Conservation (phyloP, 92 coral and sea anemone genomes). For the Bergia sp. region DNA sequence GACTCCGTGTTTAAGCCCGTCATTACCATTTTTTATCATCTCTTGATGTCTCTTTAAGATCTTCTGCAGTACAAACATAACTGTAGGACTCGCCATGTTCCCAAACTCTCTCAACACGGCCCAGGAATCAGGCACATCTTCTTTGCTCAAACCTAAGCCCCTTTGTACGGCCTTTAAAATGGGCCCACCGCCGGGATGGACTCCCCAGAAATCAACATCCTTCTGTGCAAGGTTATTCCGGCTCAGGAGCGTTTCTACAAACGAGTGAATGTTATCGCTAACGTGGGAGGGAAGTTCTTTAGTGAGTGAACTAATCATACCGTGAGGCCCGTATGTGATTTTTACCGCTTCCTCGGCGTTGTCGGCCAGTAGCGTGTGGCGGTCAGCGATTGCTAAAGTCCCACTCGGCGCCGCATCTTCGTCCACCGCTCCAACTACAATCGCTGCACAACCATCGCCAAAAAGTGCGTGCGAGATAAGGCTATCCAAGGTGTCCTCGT, state of each 20-base stretch:
- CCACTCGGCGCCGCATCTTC: no score
- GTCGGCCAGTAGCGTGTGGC: no score
- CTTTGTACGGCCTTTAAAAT: no score
- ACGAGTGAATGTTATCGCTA: not conserved
- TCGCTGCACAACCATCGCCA: not conserved
- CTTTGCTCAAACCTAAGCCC: not conserved
- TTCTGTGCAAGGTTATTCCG: constrained; percentile 9
- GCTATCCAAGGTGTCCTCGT: constrained; percentile 18
- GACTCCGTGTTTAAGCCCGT: not conserved
- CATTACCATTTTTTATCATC: constrained; percentile 6
- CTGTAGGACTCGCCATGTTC: constrained; percentile 31
- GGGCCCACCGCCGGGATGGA: constrained; percentile 26
- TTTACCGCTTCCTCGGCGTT: no score
- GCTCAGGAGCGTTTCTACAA: constrained; percentile 16
- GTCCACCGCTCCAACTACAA: constrained; percentile 10
- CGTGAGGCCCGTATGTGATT: not conserved
- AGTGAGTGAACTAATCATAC: constrained; percentile 11
- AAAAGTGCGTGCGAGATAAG: not conserved
- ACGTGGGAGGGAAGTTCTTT: constrained; percentile 12
- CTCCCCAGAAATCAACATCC: not conserved
- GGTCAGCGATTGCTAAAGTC: no score
- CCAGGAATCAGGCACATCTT: not conserved
- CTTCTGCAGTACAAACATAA: not conserved
- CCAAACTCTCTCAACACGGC: not conserved
- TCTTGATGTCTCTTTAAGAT: no score